phyloP scores from a whole-genome alignment of 2,797 vertebrate genomes.

The Alosa sapidissima region DNA sequence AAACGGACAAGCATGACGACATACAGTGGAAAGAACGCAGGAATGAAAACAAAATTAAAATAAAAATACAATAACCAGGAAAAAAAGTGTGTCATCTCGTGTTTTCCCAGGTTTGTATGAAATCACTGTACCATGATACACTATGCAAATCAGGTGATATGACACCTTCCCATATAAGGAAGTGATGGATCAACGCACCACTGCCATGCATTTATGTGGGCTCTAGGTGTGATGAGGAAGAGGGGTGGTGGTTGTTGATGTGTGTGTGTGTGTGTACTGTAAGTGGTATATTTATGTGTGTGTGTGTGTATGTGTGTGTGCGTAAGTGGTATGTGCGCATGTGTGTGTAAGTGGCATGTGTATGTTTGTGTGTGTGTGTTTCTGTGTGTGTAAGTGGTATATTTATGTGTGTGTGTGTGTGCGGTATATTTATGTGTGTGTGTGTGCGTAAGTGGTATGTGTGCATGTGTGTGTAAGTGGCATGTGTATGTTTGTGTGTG shows the following conservation, averaged over 20 bases:
- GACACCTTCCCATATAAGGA: constrained; percentile 43
- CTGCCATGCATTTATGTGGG: background rate
- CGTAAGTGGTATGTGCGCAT: background rate
- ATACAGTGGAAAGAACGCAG: background rate
- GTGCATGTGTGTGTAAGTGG: background rate
- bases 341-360: background rate
- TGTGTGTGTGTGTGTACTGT: background rate
- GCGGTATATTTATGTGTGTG: background rate
- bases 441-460: background rate
- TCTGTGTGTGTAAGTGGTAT: background rate
- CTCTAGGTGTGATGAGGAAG: background rate
- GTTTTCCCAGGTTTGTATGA: background rate
- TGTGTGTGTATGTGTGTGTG: background rate
- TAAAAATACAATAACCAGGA: no score
- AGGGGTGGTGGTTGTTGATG: background rate
- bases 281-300: background rate
- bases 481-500: background rate
- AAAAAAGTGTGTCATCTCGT: background rate
- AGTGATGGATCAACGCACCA: background rate
- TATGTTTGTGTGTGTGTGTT: constrained; percentile 26
- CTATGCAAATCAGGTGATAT: constrained; percentile 41
- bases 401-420: constrained; percentile 28
- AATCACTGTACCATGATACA: background rate
- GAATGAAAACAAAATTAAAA: background rate
- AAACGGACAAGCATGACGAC: background rate